Conservation (phyloP, 2,888 invertebrate genomes). For the Ferrisia virgata region DNA sequence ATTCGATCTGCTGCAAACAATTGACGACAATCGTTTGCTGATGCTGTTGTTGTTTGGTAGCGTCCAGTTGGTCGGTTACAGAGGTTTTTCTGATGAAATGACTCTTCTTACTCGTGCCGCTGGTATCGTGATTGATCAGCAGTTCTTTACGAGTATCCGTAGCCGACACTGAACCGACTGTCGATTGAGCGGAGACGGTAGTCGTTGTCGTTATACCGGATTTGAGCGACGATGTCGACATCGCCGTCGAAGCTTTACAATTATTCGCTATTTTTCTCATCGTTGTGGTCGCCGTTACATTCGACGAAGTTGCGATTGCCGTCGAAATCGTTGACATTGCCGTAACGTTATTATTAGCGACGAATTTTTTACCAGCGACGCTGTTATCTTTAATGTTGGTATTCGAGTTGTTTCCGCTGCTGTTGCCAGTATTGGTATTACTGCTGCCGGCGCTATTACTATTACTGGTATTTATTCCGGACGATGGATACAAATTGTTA, state of each 20-base stretch:
- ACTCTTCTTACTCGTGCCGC: background rate
- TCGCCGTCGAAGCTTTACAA: slow-evolving; percentile 6
- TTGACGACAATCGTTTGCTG: slow-evolving; percentile 30
- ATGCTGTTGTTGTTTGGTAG: background rate
- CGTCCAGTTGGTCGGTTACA: background rate
- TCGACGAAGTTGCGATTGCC: background rate
- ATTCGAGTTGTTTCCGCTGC: background rate
- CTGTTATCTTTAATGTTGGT: background rate
- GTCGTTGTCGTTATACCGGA: background rate
- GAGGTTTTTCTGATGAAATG: slow-evolving; percentile 30
- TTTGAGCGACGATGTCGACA: background rate
- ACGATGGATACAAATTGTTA: slow-evolving; percentile 26
- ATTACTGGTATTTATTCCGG: too few species aligned
- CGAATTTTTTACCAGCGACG: background rate
- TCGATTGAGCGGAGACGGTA: background rate
- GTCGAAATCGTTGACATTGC: background rate
- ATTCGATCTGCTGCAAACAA: slow-evolving; percentile 15
- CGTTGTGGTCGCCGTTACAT: background rate
- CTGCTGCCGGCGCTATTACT: background rate
- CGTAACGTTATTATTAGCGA: background rate
- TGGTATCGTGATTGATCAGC: slow-evolving; percentile 17
- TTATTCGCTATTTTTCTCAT: slow-evolving; percentile 33
- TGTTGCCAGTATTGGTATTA: background rate
- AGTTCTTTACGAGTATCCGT: slow-evolving; percentile 5
- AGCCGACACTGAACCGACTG: background rate